Percentiles rank a stretch among this genome's conserved stretches.
These are phyloP conservation scores for Parnassius orleans DNA, from an alignment of 2,888 invertebrate species.

Conservation along the genomic window DNA sequence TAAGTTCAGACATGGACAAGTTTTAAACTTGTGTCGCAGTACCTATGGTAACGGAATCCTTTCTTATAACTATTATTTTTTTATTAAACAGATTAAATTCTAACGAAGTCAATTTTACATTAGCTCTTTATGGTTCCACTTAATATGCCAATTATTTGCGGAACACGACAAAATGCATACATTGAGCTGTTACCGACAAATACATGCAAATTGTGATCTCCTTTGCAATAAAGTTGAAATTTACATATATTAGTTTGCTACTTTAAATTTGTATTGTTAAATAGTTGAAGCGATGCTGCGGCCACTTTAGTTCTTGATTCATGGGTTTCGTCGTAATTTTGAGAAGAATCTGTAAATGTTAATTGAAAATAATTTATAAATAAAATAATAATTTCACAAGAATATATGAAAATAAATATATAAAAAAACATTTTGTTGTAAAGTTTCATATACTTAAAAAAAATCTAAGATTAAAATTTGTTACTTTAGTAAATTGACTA, in stretches of 20 bases:
- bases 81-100: neutral
- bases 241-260: conserved; percentile 5
- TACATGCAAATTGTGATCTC: neutral
- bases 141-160: neutral
- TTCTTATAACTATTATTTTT: conserved; percentile 16
- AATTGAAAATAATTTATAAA: conserved; percentile 14
- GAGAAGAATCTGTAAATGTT: conserved; percentile 69
- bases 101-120: conserved; percentile 1
- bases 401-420: too few relatives aligned
- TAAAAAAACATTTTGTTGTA: too few relatives aligned
- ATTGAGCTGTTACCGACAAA: conserved; percentile 4
- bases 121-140: neutral
- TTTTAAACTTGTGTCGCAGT: conserved; percentile 30
- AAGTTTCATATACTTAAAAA: too few relatives aligned
- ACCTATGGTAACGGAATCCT: conserved; percentile 35
- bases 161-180: conserved; percentile 8
- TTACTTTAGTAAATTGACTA: too few relatives aligned
- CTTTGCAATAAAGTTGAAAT: conserved; percentile 11
- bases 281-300: conserved; percentile 31
- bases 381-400: too few relatives aligned
- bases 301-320: conserved; percentile 35
- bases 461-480: too few relatives aligned
- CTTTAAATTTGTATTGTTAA: conserved; percentile 6
- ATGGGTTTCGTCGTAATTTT: conserved; percentile 69
- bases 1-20: conserved; percentile 20